These are phyloP conservation scores for Eclectus roratus DNA, from an alignment of 2,113 vertebrate species.

Conservation along the genomic window DNA sequence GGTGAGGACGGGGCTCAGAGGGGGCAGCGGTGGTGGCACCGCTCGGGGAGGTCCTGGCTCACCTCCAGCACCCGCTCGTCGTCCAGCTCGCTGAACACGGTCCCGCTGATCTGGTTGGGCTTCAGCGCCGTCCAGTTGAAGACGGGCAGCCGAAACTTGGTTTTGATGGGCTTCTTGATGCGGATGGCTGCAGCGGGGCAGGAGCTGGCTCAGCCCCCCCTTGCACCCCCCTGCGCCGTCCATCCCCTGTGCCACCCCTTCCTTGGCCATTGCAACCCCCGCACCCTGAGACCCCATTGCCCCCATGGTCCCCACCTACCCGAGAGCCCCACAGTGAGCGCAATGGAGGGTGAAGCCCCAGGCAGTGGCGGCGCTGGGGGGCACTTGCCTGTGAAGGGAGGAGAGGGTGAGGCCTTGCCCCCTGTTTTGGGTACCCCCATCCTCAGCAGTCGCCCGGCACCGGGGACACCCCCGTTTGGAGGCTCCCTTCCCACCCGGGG, in stretches of 20 bases:
- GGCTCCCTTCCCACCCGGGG: not conserved
- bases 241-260: not conserved
- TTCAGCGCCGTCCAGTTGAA: conserved; percentile 98
- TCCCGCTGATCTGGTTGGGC: conserved; percentile 97
- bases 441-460: not conserved
- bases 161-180: conserved; percentile 99
- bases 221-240: not conserved
- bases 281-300: not conserved
- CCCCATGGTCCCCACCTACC: conserved; percentile 65
- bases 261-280: not conserved
- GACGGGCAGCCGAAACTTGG: conserved; percentile 94
- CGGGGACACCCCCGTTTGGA: not conserved
- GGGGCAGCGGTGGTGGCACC: fast-evolving
- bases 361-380: conserved; percentile 85
- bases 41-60: not conserved
- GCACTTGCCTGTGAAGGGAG: conserved; percentile 72
- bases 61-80: conserved; percentile 96
- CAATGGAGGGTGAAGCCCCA: conserved; percentile 85
- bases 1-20: not conserved
- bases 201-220: not conserved
- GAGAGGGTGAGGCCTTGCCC: not conserved
- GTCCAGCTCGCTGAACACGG: conserved; percentile 95
- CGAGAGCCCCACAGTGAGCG: conserved; percentile 89
- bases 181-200: conserved; percentile 81
- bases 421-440: not conserved